Conservation (phyloP, 2,888 invertebrate species). For the Stomorhina lunata region DNA sequence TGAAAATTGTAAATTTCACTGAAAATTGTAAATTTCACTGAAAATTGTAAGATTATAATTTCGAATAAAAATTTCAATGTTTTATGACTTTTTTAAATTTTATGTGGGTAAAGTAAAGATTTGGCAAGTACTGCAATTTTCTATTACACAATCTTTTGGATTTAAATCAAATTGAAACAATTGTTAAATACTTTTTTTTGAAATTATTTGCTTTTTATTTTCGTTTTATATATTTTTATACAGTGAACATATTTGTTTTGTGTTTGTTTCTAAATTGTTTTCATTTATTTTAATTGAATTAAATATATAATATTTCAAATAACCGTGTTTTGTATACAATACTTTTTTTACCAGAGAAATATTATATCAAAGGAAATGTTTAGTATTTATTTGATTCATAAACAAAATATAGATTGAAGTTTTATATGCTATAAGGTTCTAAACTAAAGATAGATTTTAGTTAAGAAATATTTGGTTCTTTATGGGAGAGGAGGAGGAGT, state of each 20-base stretch:
- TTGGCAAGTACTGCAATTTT: too few species aligned
- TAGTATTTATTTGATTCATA: slow-evolving; percentile 11
- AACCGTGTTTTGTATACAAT: slow-evolving; percentile 42
- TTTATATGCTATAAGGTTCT: neutral
- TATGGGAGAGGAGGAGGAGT: too few species aligned
- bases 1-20: too few species aligned
- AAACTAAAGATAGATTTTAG: slow-evolving; percentile 19
- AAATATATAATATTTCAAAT: slow-evolving; percentile 14
- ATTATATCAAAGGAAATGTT: slow-evolving; percentile 27
- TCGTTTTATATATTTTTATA: slow-evolving; percentile 43
- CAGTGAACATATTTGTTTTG: slow-evolving; percentile 33
- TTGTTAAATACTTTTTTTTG: neutral
- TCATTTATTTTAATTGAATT: slow-evolving; percentile 24
- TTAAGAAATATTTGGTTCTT: too few species aligned
- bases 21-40: too few species aligned
- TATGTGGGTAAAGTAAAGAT: too few species aligned
- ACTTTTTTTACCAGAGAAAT: slow-evolving; percentile 37
- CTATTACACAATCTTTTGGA: too few species aligned
- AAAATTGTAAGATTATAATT: too few species aligned
- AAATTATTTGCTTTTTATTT: slow-evolving; percentile 8
- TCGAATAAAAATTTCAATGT: too few species aligned
- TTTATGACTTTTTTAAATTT: too few species aligned
- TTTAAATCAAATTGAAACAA: neutral
- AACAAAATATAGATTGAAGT: neutral
- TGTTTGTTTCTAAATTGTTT: too few species aligned